These are phyloP conservation scores for Hypomecis punctinalis DNA, from an alignment of 2,888 invertebrate genomes.

Conservation along the genomic window DNA sequence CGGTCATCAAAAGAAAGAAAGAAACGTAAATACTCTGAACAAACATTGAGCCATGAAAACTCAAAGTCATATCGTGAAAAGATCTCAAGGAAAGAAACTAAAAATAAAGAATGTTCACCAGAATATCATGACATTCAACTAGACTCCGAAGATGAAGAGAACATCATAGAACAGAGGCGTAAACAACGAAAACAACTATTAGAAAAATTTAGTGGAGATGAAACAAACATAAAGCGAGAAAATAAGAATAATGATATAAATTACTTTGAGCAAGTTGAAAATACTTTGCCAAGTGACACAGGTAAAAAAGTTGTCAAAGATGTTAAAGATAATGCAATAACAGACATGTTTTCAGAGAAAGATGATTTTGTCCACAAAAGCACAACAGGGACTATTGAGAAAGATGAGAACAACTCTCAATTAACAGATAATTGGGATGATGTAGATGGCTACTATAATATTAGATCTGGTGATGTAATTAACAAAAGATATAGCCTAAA, in stretches of 20 bases:
- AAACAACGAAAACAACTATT: slow-evolving; percentile 94
- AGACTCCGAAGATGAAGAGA: slow-evolving; percentile 94
- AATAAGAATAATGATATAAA: slow-evolving; percentile 36
- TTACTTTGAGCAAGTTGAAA: slow-evolving; percentile 32
- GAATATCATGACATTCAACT: slow-evolving; percentile 87
- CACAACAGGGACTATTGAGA: slow-evolving; percentile 52
- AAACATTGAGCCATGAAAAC: slow-evolving; percentile 28
- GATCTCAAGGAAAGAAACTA: slow-evolving; percentile 38
- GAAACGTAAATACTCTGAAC: slow-evolving; percentile 53
- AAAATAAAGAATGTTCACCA: slow-evolving; percentile 52
- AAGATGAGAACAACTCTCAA: slow-evolving; percentile 90
- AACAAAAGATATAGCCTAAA: slow-evolving; percentile 96
- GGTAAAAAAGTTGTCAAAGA: slow-evolving; percentile 36
- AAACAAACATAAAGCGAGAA: slow-evolving; percentile 41
- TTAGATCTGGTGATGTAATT: slow-evolving; percentile 94
- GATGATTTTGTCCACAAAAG: slow-evolving; percentile 92
- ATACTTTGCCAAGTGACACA: slow-evolving; percentile 19
- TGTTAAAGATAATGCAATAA: slow-evolving; percentile 76
- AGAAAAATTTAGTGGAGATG: slow-evolving; percentile 73
- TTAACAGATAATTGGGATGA: slow-evolving; percentile 99
- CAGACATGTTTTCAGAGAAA: slow-evolving; percentile 97
- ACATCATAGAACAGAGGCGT: slow-evolving; percentile 94
- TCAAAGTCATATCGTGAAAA: slow-evolving; percentile 10
- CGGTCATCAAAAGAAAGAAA: slow-evolving; percentile 45
- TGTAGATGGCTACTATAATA: slow-evolving; percentile 98